Percentiles rank a stretch among this genome's conserved stretches.
These are phyloP conservation scores for Cuculus canorus DNA, from an alignment of 2,797 vertebrate species.

Conservation along the genomic window DNA sequence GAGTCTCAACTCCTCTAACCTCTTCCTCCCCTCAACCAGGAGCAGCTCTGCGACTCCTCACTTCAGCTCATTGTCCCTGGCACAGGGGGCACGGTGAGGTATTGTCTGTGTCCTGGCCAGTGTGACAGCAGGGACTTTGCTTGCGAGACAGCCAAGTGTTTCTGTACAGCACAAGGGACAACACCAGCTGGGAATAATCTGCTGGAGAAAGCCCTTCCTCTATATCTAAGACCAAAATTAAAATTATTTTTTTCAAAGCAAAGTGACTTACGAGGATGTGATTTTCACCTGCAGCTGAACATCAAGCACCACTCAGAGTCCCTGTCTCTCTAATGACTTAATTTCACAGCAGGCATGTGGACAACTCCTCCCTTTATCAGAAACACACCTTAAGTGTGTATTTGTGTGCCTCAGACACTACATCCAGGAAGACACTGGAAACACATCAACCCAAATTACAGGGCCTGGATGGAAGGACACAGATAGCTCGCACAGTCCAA, in stretches of 20 bases:
- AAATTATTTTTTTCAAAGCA: background rate
- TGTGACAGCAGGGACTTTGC: background rate
- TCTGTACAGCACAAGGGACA: background rate
- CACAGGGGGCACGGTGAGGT: background rate
- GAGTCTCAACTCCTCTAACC: background rate
- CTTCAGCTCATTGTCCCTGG: rapidly evolving
- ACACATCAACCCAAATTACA: background rate
- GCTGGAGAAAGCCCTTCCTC: background rate
- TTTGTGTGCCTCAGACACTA: background rate
- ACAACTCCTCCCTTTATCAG: background rate
- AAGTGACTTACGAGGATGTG: background rate
- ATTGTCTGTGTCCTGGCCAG: background rate
- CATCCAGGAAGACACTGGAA: background rate
- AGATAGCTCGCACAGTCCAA: background rate
- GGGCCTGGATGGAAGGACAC: background rate
- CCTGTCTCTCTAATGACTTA: background rate
- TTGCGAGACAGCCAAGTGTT: background rate
- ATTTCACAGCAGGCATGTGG: background rate
- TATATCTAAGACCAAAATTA: background rate
- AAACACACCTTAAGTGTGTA: rapidly evolving
- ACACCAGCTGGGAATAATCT: background rate
- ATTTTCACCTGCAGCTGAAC: background rate
- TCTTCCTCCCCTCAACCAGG: background rate
- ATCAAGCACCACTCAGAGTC: background rate
- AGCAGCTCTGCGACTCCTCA: background rate